phyloP scores from a whole-genome alignment of 1,140 invertebrate genomes.

The Penaeus indicus region DNA sequence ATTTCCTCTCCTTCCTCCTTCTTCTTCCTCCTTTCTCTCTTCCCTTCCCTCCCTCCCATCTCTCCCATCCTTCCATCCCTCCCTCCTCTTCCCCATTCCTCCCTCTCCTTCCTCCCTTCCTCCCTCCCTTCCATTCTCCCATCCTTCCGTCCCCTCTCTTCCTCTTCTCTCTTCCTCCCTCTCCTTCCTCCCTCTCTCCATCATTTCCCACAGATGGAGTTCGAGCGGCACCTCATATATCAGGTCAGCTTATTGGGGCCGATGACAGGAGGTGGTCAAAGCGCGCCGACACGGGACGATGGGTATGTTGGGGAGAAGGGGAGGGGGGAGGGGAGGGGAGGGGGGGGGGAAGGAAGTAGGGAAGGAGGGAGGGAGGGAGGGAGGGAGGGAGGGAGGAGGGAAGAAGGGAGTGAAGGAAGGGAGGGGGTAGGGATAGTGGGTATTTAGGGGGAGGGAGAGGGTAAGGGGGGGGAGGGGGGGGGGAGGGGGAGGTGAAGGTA shows the following conservation, averaged over 20 bases:
- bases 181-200: not conserved
- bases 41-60: not conserved
- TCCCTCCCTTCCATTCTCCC: not conserved
- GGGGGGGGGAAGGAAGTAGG: not conserved
- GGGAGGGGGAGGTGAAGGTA: not conserved
- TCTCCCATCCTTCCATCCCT: not conserved
- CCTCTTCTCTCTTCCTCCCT: not conserved
- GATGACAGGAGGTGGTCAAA: no score
- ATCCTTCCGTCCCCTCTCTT: no score
- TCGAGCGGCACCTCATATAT: not conserved
- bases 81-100: not conserved
- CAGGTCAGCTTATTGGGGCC: no score
- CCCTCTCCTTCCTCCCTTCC: no score
- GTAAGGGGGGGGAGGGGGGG: not conserved
- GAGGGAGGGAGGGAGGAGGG: no score
- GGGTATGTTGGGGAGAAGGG: not conserved
- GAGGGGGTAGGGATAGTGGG: no score
- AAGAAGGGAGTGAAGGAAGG: no score
- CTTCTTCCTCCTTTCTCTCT: not conserved
- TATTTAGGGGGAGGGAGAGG: not conserved
- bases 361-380: no score
- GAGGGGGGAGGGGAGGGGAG: not conserved
- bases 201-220: not conserved
- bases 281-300: no score
- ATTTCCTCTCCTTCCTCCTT: no score